phyloP scores from a whole-genome alignment of 1,140 invertebrate genomes.

The Drosophila micromelanica region DNA sequence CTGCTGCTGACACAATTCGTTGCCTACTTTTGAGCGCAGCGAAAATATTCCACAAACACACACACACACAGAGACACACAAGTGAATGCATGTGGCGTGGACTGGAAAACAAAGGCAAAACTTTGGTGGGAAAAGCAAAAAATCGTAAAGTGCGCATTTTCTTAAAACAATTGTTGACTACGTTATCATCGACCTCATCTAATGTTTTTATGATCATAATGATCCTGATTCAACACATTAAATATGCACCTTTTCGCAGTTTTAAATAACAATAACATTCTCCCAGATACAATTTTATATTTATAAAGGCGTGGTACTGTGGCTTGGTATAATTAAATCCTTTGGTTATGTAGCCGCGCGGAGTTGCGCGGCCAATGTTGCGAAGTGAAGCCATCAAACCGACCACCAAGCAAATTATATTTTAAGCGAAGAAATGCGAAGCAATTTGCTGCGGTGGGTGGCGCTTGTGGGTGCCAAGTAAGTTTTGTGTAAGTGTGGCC shows the following conservation, averaged over 20 bases:
- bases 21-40: constrained; percentile 58
- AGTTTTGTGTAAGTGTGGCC: constrained; percentile 50
- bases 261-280: constrained; percentile 15
- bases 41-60: constrained; percentile 14
- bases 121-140: constrained; percentile 45
- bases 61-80: constrained; percentile 4
- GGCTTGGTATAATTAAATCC: constrained; percentile 71
- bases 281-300: background rate
- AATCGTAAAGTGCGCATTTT: constrained; percentile 26
- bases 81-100: constrained; percentile 14
- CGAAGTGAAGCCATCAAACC: constrained; percentile 9
- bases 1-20: constrained; percentile 50
- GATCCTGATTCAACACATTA: constrained; percentile 12
- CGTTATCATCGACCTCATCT: background rate
- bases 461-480: constrained; percentile 33
- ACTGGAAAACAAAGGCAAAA: constrained; percentile 55
- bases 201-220: constrained; percentile 8
- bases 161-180: constrained; percentile 20
- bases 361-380: background rate
- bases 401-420: constrained; percentile 64
- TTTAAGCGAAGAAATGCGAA: constrained; percentile 63
- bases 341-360: constrained; percentile 51
- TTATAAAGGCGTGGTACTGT: constrained; percentile 32
- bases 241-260: constrained; percentile 19
- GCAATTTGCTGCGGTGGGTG: constrained; percentile 53